Base-by-base conservation (phyloP, 1,140 invertebrate species). In the Eriosoma lanigerum region DNA sequence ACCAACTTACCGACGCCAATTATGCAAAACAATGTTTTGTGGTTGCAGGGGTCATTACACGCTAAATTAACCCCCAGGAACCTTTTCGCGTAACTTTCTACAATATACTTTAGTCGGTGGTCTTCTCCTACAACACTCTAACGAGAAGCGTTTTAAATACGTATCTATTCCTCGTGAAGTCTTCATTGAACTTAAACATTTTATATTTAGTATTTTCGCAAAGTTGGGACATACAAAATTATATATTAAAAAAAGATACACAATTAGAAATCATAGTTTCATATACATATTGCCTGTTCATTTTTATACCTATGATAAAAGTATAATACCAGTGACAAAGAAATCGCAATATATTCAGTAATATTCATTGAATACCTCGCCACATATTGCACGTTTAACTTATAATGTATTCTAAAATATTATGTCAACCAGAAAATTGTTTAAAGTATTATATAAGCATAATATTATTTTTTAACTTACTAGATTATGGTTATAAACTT, bases 11-110 rank as follows among this genome's bases (percentile, higher is more conserved):
- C 17, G 52, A 52, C 46, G 46, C 68, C 68, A 52, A 72, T 72
- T 72, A 72, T 72, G 46, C 46, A 52, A 72, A 72, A 52, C 68
- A 50, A 72, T 72, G 68, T 72, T 72, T 72, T 72, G 68, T 72
- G 68, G 68, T 29, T 72, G 52, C 50, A 72, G 50, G 68, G 68
- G 26, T 29, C 68, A 72, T 72, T 72, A 52, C 24, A 72, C 68
- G 46, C 48, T 72, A 72, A 72, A 72, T 72, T 72, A 72, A 72
- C 46, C 26, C 68, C 29, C 50, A 46, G 46, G 68, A 72, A 72
- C 68, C 68, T 72, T 72, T 72, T 52, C 68, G 68, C 29, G 46
- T 72, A 72, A 72, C 68, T 72, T 72, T 72, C 68, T 52, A 72
- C 24, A 52, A 50, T 72, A 72, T 72, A 38, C 32, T 8, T 70